Evolutionary conservation across 2,797 vertebrate species (phyloP), one percentile per base, ranked within the genome.

Genomic region (Bovichtus variegatus): DNA sequence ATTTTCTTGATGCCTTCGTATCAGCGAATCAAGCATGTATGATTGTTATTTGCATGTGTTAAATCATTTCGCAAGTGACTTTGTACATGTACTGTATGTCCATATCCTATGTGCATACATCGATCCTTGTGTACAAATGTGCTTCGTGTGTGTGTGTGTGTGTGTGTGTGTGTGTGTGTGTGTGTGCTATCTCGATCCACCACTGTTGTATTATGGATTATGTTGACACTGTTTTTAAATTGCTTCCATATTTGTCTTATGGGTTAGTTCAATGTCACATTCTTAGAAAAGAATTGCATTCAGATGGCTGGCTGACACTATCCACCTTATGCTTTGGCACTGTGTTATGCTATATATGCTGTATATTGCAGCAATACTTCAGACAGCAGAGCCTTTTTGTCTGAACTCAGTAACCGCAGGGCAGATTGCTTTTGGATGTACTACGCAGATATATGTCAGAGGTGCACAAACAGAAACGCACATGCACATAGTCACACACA

Each of bases 381-480:
- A 54, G 18, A 57, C 54, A 34, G 34, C 74, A 15, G 19, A 9
- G 47, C 29, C 77, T 68, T 43, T 87, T 81, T 82, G 79, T 82
- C 72, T 86, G 65, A 74, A 70, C 74, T 62, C 54, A 19, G 65
- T 57, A 74, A 67, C 76, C 78, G 79, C 59, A 5, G 58, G 49
- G 71, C 57, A 71, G 71, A 76, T 82, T 86, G 80, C 80, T 79
- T 76, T 55, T 66, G 54, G 85, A 85, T 85, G 61, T 85, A 80
- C 53, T 11, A 6, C 49, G 3, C 62, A 71, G 76, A 87, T 78
- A 79, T 77, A 89, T 82, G 81, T 88, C 80, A 88, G 55, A 57
- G 59, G 54, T 81, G 58, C 58, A 76, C 58, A 63, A 68, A 78
- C 51, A 60, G 49, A 54, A 64, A 64, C 13, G 1, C 53, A 13